Base-by-base conservation (phyloP, 2,888 invertebrate genomes). In the Netelia inedita region DNA sequence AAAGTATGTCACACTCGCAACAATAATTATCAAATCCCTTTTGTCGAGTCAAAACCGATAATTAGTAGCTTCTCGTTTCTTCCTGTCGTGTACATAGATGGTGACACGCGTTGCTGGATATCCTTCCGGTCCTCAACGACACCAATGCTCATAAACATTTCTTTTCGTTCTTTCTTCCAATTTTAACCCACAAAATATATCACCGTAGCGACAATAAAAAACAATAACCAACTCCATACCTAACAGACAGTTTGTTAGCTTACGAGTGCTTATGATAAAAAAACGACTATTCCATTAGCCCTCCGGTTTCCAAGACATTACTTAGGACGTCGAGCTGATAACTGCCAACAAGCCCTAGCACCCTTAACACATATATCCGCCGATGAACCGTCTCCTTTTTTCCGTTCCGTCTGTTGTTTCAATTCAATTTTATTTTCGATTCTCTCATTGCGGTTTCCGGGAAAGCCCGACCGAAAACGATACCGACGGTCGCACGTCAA, bases 401-500 rank as follows among this genome's bases (percentile, higher is more conserved):
- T 61, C 72, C 73, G 78, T 83, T 72, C 55, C n/a, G 43, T 83
- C 41, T 43, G 14, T 35, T 35, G 71, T 85, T 59, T 43, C 16
- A 63, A 59, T 41, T 46, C 46, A 46, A 53, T 78, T 78, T 82
- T 61, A 55, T 83, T 81, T 82, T 65, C 50, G 35, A 61, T 76
- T 83, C 74, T 85, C 68, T 80, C 55, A 65, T 87, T 55, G 59
- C 43, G 74, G 73, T 85, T 87, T 88, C 86, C 86, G 84, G 80
- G 85, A 81, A 74, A 79, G 50, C 41, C 61, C 65, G 80, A 82
- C 59, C 57, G 66, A 57, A 43, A 76, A 35, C 75, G 88, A 86
- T 87, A 87, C 28, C 85, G 85, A 89, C 89, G 91, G 93, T 93
- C 93, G 88, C 93, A 93, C 93, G 93, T 88, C 88, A 93, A 93